These are phyloP conservation scores for Halcyon leucocephala DNA, from an alignment of 2,797 vertebrate genomes.

Conservation along the genomic window DNA sequence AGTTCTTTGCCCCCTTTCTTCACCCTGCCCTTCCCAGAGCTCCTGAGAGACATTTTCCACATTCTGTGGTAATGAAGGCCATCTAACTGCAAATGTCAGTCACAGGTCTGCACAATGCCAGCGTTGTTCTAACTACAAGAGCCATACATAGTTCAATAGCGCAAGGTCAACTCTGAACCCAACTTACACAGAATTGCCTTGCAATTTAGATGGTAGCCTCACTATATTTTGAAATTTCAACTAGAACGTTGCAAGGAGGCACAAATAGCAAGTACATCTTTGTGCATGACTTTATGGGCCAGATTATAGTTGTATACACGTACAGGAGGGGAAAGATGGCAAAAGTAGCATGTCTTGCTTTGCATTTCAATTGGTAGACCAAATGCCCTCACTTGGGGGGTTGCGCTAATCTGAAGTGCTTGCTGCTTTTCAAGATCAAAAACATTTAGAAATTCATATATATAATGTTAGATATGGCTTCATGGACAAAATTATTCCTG, in stretches of 20 bases:
- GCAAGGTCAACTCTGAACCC: not conserved
- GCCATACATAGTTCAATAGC: not conserved
- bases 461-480: not conserved
- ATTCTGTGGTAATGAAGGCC: not conserved
- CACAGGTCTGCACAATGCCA: not conserved
- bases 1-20: not conserved
- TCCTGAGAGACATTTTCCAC: not conserved
- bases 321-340: not conserved
- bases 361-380: not conserved
- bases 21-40: not conserved
- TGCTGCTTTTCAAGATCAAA: not conserved
- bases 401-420: not conserved
- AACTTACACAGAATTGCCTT: not conserved
- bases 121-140: not conserved
- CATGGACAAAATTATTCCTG: not conserved
- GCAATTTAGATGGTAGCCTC: not conserved
- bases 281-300: not conserved
- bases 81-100: not conserved
- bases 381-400: not conserved
- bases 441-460: not conserved
- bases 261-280: not conserved
- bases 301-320: not conserved
- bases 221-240: not conserved
- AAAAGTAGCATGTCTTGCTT: not conserved
- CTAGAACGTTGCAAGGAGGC: not conserved